Percentiles rank a stretch among this genome's conserved stretches.
Conservation (phyloP, 2,888 invertebrate species). For the Unio pictorum region DNA sequence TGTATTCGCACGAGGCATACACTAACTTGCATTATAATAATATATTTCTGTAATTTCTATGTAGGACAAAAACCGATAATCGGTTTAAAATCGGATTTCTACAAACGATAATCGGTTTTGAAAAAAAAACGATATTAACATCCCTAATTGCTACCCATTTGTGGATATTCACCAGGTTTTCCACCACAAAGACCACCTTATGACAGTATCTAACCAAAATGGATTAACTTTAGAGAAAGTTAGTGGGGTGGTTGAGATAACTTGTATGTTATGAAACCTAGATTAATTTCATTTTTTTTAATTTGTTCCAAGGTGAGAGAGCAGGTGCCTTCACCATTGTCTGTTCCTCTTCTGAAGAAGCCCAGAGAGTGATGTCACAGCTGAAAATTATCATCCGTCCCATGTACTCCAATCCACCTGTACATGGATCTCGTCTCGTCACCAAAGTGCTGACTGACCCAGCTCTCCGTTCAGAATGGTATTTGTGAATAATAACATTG, state of each 20-base stretch:
- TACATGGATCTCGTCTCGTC: slow-evolving; percentile 93
- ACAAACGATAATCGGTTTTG: too few relatives aligned
- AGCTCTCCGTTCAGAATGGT: slow-evolving; percentile 80
- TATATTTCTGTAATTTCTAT: too few relatives aligned
- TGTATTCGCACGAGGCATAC: too few relatives aligned
- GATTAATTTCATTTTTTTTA: slow-evolving; percentile 5
- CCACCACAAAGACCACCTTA: too few relatives aligned
- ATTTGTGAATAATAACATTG: slow-evolving; percentile 44
- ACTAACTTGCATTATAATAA: too few relatives aligned
- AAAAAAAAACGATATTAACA: too few relatives aligned
- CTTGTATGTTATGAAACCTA: neutral
- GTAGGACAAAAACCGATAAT: too few relatives aligned
- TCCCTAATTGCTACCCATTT: too few relatives aligned
- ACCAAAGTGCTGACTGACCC: slow-evolving; percentile 85
- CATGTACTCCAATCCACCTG: slow-evolving; percentile 97
- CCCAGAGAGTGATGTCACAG: slow-evolving; percentile 87
- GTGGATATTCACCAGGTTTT: too few relatives aligned
- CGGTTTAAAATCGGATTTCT: too few relatives aligned
- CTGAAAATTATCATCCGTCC: slow-evolving; percentile 95
- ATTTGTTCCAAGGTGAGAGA: slow-evolving; percentile 82
- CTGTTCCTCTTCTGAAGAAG: slow-evolving; percentile 83
- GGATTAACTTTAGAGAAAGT: too few relatives aligned
- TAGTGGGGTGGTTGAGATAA: neutral
- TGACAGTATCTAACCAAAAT: too few relatives aligned
- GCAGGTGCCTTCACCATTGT: slow-evolving; percentile 91